These are phyloP conservation scores for Plebejus argus DNA, from an alignment of 2,888 invertebrate genomes.

Conservation along the genomic window DNA sequence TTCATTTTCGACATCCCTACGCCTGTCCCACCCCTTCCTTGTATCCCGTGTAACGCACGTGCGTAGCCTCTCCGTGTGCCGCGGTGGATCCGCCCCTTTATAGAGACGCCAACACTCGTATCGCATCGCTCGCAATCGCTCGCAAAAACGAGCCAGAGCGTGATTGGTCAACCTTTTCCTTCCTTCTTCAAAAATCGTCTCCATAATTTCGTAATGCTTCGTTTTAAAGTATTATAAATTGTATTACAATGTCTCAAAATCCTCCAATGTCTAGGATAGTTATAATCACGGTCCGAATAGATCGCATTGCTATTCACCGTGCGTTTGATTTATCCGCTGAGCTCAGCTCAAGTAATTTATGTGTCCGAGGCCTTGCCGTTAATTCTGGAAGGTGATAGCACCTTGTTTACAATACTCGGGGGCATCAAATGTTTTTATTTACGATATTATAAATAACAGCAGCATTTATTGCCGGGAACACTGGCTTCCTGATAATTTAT, in stretches of 20 bases:
- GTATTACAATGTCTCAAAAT: neutral
- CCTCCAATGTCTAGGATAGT: neutral
- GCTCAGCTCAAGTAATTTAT: slow-evolving; percentile 70
- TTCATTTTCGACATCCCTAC: too few relatives aligned
- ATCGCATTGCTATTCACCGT: slow-evolving; percentile 65
- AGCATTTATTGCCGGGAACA: neutral
- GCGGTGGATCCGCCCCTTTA: too few relatives aligned
- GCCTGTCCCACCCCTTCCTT: too few relatives aligned
- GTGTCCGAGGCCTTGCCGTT: slow-evolving; percentile 59
- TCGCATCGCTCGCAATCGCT: too few relatives aligned
- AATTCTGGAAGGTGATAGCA: slow-evolving; percentile 64
- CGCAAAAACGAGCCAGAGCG: too few relatives aligned
- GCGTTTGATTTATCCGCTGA: slow-evolving; percentile 72
- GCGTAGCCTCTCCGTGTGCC: too few relatives aligned
- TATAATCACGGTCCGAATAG: slow-evolving; percentile 40
- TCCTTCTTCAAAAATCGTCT: too few relatives aligned
- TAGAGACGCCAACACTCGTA: too few relatives aligned
- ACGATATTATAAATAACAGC: slow-evolving; percentile 12
- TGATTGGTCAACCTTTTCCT: too few relatives aligned
- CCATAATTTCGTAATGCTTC: neutral
- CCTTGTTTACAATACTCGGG: slow-evolving; percentile 28
- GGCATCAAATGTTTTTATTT: slow-evolving; percentile 32
- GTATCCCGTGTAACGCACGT: too few relatives aligned
- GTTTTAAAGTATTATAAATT: neutral
- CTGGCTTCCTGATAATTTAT: slow-evolving; percentile 1